Conservation (phyloP, 2,797 vertebrate species). For the Pristis pectinata region DNA sequence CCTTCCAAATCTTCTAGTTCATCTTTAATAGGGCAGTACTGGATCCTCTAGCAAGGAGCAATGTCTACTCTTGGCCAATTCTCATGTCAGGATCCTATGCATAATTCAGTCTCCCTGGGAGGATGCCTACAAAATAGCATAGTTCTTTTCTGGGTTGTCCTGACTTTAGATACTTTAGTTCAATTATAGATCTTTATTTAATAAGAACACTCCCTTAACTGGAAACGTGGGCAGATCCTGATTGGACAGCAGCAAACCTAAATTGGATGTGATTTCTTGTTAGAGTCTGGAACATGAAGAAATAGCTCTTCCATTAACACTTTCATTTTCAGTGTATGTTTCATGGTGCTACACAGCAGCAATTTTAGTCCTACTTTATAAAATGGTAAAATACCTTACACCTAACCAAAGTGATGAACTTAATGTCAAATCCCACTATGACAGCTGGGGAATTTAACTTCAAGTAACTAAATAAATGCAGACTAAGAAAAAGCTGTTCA, state of each 20-base stretch:
- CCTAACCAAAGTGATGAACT: background rate
- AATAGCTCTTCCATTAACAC: background rate
- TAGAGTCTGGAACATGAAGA: background rate
- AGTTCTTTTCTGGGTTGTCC: constrained; percentile 66
- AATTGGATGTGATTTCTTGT: constrained; percentile 64
- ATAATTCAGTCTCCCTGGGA: background rate
- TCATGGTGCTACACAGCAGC: background rate
- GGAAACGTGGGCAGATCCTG: constrained; percentile 82
- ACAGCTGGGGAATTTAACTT: too few relatives aligned
- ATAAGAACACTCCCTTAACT: constrained; percentile 76
- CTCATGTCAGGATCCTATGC: background rate
- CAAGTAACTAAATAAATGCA: too few relatives aligned
- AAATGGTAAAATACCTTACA: background rate
- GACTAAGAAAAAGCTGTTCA: too few relatives aligned
- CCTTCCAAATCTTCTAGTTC: background rate
- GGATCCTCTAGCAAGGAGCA: background rate
- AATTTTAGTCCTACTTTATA: background rate
- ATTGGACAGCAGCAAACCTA: constrained; percentile 67
- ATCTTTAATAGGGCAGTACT: background rate
- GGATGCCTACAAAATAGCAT: background rate
- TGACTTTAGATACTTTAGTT: constrained; percentile 86
- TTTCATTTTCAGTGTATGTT: background rate
- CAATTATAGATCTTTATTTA: constrained; percentile 83
- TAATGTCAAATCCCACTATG: too few relatives aligned
- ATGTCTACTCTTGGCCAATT: background rate